Conservation (phyloP, 2,888 invertebrate genomes). For the Conops quadrifasciatus region DNA sequence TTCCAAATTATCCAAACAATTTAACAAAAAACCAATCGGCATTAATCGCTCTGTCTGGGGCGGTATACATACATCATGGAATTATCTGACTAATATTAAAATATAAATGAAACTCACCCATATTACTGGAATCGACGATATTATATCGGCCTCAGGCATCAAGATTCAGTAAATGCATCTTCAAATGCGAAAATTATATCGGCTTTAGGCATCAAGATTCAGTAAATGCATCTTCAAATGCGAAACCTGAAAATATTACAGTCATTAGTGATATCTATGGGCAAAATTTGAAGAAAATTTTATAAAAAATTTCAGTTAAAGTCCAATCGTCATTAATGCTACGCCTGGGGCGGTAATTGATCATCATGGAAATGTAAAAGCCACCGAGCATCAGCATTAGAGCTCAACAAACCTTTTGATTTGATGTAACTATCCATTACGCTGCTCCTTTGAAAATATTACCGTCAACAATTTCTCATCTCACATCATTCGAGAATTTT, state of each 20-base stretch:
- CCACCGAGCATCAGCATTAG: too few relatives aligned
- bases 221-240: background rate
- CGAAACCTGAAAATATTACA: too few relatives aligned
- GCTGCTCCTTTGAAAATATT: too few relatives aligned
- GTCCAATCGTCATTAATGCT: slow-evolving; percentile 44
- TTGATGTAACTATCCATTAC: too few relatives aligned
- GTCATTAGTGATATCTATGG: too few relatives aligned
- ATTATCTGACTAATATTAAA: background rate
- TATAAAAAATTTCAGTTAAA: background rate
- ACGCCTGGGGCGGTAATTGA: slow-evolving; percentile 47
- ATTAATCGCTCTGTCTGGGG: slow-evolving; percentile 32
- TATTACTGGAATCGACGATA: background rate
- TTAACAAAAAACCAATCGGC: slow-evolving; percentile 35
- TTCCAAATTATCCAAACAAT: background rate
- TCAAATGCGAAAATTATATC: too few relatives aligned
- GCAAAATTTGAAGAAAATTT: too few relatives aligned
- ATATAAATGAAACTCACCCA: background rate
- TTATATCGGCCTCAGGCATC: too few relatives aligned
- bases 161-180: background rate
- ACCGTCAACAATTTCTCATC: too few relatives aligned
- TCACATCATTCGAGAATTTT: too few relatives aligned
- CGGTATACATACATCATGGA: slow-evolving; percentile 27
- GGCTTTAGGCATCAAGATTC: too few relatives aligned
- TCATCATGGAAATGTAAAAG: slow-evolving; percentile 36
- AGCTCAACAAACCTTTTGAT: background rate